These are phyloP conservation scores for Encarsia formosa DNA, from an alignment of 2,888 invertebrate species.

Conservation along the genomic window DNA sequence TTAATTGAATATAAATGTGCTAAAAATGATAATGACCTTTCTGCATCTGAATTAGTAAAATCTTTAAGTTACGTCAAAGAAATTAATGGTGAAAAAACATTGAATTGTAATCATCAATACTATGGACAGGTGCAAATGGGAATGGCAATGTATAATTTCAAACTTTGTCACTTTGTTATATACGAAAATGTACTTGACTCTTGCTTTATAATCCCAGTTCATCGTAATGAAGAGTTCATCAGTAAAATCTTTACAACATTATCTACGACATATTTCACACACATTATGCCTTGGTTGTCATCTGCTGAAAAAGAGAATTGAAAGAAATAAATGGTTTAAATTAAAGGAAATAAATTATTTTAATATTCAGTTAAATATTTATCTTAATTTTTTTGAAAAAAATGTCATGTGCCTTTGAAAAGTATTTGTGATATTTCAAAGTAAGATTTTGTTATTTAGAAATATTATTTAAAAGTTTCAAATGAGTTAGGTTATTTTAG, in stretches of 20 bases:
- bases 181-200: neutral
- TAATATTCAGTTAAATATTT: too few species aligned
- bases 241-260: neutral
- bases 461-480: too few species aligned
- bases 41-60: neutral
- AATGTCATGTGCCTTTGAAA: too few species aligned
- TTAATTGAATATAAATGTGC: neutral
- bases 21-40: neutral
- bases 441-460: too few species aligned
- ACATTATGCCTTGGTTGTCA: neutral
- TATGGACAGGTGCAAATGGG: conserved; percentile 4
- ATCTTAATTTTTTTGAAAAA: too few species aligned
- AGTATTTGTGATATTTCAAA: too few species aligned
- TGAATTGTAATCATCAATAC: neutral
- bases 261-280: neutral
- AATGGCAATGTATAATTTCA: neutral
- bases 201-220: neutral
- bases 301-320: neutral
- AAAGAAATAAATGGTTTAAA: too few species aligned
- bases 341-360: too few species aligned
- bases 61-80: neutral
- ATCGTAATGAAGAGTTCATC: neutral
- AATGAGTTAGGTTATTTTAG: too few species aligned
- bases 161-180: neutral
- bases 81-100: neutral